Evolutionary conservation across 92 coral and sea anemone genomes (phyloP).

Genomic region (Virgularia gustaviana): DNA sequence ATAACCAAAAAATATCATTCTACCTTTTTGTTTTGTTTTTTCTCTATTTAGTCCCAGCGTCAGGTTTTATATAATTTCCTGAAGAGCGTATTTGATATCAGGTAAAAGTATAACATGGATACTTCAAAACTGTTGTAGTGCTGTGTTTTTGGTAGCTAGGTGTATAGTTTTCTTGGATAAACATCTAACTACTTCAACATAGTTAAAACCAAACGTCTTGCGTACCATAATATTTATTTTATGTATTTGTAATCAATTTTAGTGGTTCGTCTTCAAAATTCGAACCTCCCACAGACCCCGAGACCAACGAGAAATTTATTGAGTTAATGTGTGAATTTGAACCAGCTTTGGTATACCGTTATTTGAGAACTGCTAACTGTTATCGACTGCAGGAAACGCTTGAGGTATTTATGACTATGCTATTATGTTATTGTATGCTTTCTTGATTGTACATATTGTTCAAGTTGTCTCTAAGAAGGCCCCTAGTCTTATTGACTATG

Average conservation of each 20-base stretch:
- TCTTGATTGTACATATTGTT: too few relatives aligned
- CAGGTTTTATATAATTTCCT: constrained; percentile 71
- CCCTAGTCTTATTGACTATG: too few relatives aligned
- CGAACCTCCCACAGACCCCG: constrained; percentile 73
- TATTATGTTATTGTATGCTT: too few relatives aligned
- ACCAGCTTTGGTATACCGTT: constrained; percentile 69
- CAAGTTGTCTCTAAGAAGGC: too few relatives aligned
- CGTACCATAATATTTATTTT: background rate
- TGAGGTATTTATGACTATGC: constrained; percentile 56
- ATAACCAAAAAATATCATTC: too few relatives aligned
- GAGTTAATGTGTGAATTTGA: constrained; percentile 93
- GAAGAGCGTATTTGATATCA: constrained; percentile 89
- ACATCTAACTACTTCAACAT: too few relatives aligned
- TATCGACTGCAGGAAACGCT: constrained; percentile 91
- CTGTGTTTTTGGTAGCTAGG: background rate
- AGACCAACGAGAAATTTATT: constrained; percentile 86
- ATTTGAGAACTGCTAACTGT: constrained; percentile 69
- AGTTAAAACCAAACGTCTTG: too few relatives aligned
- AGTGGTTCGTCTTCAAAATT: constrained; percentile 59
- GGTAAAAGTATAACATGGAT: too few relatives aligned
- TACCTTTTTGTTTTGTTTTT: background rate
- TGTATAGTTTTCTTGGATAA: background rate
- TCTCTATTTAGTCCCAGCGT: constrained; percentile 57
- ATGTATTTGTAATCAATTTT: background rate
- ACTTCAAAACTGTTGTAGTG: too few relatives aligned